These are phyloP conservation scores for Eilema griseolum DNA, from an alignment of 2,888 invertebrate genomes.

Conservation along the genomic window DNA sequence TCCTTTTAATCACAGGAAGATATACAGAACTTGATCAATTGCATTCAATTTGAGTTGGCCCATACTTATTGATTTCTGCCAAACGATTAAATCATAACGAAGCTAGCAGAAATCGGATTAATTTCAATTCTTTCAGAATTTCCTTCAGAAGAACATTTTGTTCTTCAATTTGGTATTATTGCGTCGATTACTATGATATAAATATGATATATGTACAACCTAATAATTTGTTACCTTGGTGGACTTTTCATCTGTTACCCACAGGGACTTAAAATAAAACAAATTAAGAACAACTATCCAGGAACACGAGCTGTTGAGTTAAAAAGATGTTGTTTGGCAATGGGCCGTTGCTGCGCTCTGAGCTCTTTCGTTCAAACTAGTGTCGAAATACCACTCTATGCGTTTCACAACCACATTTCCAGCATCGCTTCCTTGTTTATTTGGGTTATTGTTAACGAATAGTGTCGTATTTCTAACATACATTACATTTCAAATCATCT, in stretches of 20 bases:
- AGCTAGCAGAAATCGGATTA: too few relatives aligned
- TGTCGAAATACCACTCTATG: slow-evolving; percentile 43
- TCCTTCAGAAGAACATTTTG: too few relatives aligned
- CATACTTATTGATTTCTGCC: too few relatives aligned
- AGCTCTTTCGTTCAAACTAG: slow-evolving; percentile 38
- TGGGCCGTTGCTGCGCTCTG: slow-evolving; percentile 13
- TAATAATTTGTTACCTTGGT: too few relatives aligned
- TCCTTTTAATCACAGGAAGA: too few relatives aligned
- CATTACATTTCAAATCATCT: slow-evolving; percentile 24
- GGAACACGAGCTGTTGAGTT: slow-evolving; percentile 1
- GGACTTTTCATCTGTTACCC: neutral
- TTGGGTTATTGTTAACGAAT: slow-evolving; percentile 62
- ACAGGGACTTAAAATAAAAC: neutral
- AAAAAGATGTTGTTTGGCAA: slow-evolving; percentile 37
- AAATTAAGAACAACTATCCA: neutral
- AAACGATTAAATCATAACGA: too few relatives aligned
- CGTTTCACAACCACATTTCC: slow-evolving; percentile 60
- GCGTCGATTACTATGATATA: too few relatives aligned
- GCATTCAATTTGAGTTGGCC: too few relatives aligned
- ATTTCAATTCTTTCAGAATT: too few relatives aligned
- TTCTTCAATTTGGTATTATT: too few relatives aligned
- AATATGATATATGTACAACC: too few relatives aligned
- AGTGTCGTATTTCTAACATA: slow-evolving; percentile 43
- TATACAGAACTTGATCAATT: too few relatives aligned
- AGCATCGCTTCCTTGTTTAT: slow-evolving; percentile 69